Conservation (phyloP, 2,113 vertebrate genomes). For the Aythya baeri region DNA sequence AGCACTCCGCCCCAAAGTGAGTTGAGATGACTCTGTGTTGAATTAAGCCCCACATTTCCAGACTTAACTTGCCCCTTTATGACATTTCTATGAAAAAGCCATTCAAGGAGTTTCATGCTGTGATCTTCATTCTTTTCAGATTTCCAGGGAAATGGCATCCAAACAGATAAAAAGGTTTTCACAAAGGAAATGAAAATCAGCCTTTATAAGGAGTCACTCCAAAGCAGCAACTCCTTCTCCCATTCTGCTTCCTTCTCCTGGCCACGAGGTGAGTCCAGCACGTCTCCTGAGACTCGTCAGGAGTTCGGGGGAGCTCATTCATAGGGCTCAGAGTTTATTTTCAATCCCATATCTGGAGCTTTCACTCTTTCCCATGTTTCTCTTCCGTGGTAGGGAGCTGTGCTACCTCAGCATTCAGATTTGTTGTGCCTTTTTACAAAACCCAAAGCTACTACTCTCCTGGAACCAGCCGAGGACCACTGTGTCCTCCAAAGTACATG, state of each 20-base stretch:
- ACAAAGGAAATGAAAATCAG: neutral
- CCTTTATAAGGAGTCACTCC: neutral
- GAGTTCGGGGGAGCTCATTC: rapidly evolving
- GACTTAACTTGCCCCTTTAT: neutral
- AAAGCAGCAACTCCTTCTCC: neutral
- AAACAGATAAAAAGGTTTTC: rapidly evolving
- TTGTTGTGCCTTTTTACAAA: slow-evolving; percentile 35
- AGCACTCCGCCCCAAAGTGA: neutral
- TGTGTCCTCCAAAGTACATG: neutral
- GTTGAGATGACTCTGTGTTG: rapidly evolving
- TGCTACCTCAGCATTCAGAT: neutral
- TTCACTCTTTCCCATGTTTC: neutral
- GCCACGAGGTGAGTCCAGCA: neutral
- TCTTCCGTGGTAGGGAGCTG: neutral
- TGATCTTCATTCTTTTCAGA: neutral
- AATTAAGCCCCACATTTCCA: rapidly evolving
- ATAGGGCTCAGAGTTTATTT: rapidly evolving
- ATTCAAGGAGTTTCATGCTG: rapidly evolving
- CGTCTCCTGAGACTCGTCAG: too few species aligned
- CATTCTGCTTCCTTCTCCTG: neutral
- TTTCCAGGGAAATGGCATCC: neutral
- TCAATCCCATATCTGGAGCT: neutral
- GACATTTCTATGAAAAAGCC: rapidly evolving
- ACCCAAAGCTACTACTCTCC: neutral
- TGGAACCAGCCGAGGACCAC: neutral